phyloP scores from a whole-genome alignment of 2,888 invertebrate genomes.

The Aspidapion aeneum region DNA sequence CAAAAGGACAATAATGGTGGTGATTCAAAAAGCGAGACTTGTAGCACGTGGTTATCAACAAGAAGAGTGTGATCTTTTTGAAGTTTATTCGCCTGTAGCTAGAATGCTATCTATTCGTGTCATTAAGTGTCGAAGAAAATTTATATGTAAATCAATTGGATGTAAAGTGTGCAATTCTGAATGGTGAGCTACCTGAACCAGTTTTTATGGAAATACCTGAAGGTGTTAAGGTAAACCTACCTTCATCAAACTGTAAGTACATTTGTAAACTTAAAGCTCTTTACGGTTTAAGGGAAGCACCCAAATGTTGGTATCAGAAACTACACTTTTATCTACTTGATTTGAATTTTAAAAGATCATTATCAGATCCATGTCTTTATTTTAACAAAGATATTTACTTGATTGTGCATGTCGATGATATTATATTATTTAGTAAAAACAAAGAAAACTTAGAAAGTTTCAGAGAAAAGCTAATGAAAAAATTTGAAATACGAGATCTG shows the following conservation, averaged over 20 bases:
- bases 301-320: constrained; percentile 15
- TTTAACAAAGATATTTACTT: constrained; percentile 13
- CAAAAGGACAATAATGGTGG: constrained; percentile 10
- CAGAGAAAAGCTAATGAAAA: constrained; percentile 15
- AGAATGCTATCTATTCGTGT: constrained; percentile 8
- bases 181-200: constrained; percentile 11
- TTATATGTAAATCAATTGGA: constrained; percentile 11
- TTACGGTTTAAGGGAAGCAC: constrained; percentile 14
- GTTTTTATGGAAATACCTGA: constrained; percentile 16
- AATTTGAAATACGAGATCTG: constrained; percentile 23
- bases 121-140: constrained; percentile 9
- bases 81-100: constrained; percentile 12
- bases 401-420: constrained; percentile 19
- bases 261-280: constrained; percentile 15
- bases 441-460: constrained; percentile 4
- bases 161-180: constrained; percentile 15
- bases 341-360: constrained; percentile 11
- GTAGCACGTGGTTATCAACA: constrained; percentile 14
- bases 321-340: constrained; percentile 9
- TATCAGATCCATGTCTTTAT: constrained; percentile 17
- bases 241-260: not conserved
- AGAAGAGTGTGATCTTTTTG: not conserved
- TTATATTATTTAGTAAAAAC: constrained; percentile 14
- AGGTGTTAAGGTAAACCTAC: not conserved
- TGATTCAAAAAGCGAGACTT: constrained; percentile 14